phyloP scores from a whole-genome alignment of 2,888 invertebrate species.

The Aelia acuminata region DNA sequence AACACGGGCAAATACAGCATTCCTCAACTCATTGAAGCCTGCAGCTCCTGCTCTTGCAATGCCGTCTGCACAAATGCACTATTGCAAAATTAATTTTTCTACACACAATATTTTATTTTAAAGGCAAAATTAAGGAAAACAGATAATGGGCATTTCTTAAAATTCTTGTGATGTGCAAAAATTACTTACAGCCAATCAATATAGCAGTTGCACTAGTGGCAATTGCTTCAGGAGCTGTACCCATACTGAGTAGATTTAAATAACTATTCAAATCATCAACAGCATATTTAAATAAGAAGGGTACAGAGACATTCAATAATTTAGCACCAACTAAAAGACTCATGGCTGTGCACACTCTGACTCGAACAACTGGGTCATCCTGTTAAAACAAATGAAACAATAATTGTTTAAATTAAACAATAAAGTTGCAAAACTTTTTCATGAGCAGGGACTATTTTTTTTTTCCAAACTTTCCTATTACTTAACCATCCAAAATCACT shows the following conservation, averaged over 20 bases:
- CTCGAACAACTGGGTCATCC: slow-evolving; percentile 82
- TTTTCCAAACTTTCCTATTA: no score
- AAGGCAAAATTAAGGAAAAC: not conserved
- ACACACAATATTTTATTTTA: slow-evolving; percentile 39
- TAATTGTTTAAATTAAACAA: not conserved
- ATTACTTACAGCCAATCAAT: slow-evolving; percentile 86
- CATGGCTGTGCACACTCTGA: slow-evolving; percentile 87
- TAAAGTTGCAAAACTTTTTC: no score
- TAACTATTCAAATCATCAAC: slow-evolving; percentile 87
- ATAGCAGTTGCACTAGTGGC: slow-evolving; percentile 84
- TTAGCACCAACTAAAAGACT: slow-evolving; percentile 86
- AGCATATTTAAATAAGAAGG: slow-evolving; percentile 95
- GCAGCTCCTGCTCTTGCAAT: slow-evolving; percentile 91
- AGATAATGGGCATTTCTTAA: not conserved
- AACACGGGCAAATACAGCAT: slow-evolving; percentile 97
- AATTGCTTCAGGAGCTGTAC: slow-evolving; percentile 84
- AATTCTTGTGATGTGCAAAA: not conserved
- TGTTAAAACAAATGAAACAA: slow-evolving; percentile 67
- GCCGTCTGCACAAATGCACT: slow-evolving; percentile 80
- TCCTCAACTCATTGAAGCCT: slow-evolving; percentile 95
- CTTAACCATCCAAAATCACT: no score
- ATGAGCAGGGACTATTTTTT: no score
- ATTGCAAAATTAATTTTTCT: slow-evolving; percentile 61
- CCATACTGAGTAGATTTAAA: slow-evolving; percentile 78
- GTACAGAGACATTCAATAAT: slow-evolving; percentile 91